phyloP scores from a whole-genome alignment of 1,140 invertebrate species.

The Cecropterus lyciades region DNA sequence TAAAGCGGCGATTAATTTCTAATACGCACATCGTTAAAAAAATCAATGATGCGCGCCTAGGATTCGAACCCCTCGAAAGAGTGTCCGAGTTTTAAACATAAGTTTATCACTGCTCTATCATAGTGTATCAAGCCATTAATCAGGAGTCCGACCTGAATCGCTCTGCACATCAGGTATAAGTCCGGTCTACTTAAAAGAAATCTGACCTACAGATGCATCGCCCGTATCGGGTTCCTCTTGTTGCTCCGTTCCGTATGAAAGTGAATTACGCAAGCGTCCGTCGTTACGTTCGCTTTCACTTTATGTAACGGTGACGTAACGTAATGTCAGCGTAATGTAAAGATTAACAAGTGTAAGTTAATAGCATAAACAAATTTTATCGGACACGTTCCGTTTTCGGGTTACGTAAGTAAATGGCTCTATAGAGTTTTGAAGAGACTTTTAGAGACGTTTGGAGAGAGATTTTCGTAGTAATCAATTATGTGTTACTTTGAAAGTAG shows the following conservation, averaged over 20 bases:
- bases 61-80: too few relatives aligned
- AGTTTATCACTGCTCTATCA: too few relatives aligned
- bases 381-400: slow-evolving; percentile 1
- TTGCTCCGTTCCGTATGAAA: slow-evolving; percentile 40
- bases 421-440: background rate
- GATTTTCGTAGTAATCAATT: background rate
- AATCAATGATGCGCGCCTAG: too few relatives aligned
- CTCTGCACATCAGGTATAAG: too few relatives aligned
- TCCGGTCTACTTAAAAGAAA: background rate
- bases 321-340: slow-evolving; percentile 25
- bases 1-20: too few relatives aligned
- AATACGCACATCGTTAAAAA: too few relatives aligned
- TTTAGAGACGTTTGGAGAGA: too few relatives aligned
- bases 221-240: slow-evolving; percentile 11
- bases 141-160: too few relatives aligned
- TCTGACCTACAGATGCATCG: slow-evolving; percentile 20
- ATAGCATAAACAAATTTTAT: slow-evolving; percentile 17
- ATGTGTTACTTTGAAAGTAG: background rate
- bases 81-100: too few relatives aligned
- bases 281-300: slow-evolving; percentile 56
- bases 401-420: background rate
- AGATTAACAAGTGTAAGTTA: slow-evolving; percentile 35
- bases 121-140: too few relatives aligned
- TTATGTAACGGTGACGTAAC: slow-evolving; percentile 43
- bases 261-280: slow-evolving; percentile 51